These are phyloP conservation scores for Pogonomyrmex californicus DNA, from an alignment of 1,140 invertebrate genomes.

Conservation along the genomic window DNA sequence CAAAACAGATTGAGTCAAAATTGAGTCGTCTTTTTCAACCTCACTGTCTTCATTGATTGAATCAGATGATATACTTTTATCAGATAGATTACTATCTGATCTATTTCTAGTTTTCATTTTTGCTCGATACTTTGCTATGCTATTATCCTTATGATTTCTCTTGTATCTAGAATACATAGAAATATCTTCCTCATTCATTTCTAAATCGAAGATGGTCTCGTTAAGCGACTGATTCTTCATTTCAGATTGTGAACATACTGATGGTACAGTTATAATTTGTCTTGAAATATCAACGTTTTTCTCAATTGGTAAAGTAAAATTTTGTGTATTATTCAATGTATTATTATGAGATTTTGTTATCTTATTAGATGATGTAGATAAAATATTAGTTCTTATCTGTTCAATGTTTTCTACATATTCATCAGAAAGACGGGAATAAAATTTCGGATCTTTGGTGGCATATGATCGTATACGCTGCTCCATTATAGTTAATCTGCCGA, in stretches of 20 bases:
- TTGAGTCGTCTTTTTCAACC: neutral
- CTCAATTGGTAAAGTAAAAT: neutral
- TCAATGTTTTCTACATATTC: neutral
- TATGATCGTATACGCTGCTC: slow-evolving; percentile 65
- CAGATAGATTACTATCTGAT: slow-evolving; percentile 20
- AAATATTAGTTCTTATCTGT: neutral
- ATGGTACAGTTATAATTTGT: neutral
- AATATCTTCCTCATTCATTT: slow-evolving; percentile 61
- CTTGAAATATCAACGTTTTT: neutral
- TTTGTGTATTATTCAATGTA: neutral
- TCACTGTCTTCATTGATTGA: neutral
- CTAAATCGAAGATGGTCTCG: slow-evolving; percentile 8
- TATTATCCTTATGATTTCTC: slow-evolving; percentile 77
- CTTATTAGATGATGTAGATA: neutral
- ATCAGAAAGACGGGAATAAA: slow-evolving; percentile 21
- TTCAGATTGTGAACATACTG: neutral
- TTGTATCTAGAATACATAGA: slow-evolving; percentile 83
- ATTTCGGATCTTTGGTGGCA: slow-evolving; percentile 58
- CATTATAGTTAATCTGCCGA: slow-evolving; percentile 71
- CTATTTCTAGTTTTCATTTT: slow-evolving; percentile 58
- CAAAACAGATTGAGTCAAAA: neutral
- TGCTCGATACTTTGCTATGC: slow-evolving; percentile 77
- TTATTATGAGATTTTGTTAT: neutral
- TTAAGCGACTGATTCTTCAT: neutral
- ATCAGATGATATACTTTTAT: slow-evolving; percentile 4